Evolutionary conservation across 1,140 invertebrate genomes (phyloP).

Genomic region (Lepidotrigona ventralis): DNA sequence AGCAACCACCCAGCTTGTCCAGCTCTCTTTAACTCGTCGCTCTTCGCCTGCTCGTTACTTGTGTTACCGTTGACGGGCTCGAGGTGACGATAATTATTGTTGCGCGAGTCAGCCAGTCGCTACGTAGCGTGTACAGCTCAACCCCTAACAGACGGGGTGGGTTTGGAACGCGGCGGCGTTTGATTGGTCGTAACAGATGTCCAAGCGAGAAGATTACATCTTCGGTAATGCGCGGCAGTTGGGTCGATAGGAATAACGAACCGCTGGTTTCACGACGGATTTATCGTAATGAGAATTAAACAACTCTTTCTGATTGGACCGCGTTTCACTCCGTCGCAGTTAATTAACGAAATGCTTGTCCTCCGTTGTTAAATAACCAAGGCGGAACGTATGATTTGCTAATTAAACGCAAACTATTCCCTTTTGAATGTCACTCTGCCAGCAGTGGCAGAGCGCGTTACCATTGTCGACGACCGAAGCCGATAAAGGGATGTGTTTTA

Average conservation of each 20-base stretch:
- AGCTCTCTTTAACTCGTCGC: conserved; percentile 13
- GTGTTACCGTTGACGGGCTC: not conserved
- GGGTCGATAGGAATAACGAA: not conserved
- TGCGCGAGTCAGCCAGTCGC: not conserved
- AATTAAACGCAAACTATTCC: not conserved
- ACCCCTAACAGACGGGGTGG: not conserved
- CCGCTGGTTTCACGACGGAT: not conserved
- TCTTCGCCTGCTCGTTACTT: not conserved
- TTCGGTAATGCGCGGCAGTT: not conserved
- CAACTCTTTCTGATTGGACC: too few species aligned
- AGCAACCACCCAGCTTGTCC: not conserved
- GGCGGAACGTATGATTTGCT: not conserved
- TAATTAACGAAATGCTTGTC: not conserved
- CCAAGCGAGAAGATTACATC: not conserved
- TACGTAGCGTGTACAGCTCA: not conserved
- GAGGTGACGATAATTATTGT: conserved; percentile 29
- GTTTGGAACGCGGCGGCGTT: not conserved
- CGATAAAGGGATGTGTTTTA: not conserved
- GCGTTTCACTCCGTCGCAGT: not conserved
- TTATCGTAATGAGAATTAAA: not conserved
- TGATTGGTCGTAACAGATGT: conserved; percentile 16
- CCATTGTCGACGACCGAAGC: not conserved
- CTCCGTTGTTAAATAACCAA: not conserved
- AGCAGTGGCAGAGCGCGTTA: not conserved
- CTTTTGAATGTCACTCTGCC: not conserved